Conservation (phyloP, 2,888 invertebrate genomes). For the Cephus pulcher region DNA sequence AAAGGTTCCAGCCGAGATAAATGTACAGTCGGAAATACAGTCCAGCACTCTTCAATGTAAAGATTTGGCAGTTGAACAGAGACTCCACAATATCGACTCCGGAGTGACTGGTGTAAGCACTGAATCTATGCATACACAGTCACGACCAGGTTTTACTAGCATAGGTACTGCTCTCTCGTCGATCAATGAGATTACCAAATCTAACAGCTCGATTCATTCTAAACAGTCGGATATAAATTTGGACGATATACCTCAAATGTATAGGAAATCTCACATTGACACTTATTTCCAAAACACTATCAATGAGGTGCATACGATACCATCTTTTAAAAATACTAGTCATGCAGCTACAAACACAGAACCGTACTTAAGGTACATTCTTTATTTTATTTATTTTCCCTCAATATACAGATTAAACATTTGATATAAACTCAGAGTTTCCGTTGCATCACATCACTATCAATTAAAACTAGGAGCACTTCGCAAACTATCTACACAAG, state of each 20-base stretch:
- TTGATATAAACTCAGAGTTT: not conserved
- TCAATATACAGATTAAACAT: constrained; percentile 3
- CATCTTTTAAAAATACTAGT: constrained; percentile 17
- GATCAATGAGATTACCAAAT: constrained; percentile 23
- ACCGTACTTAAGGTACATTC: constrained; percentile 39
- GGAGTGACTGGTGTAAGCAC: not conserved
- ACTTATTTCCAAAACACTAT: constrained; percentile 19
- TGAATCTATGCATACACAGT: not conserved
- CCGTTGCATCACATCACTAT: not conserved
- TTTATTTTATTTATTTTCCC: constrained; percentile 15
- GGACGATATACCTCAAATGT: constrained; percentile 23
- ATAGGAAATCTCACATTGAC: constrained; percentile 26
- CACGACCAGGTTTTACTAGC: not conserved
- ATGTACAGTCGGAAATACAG: not conserved
- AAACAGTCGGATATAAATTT: constrained; percentile 23
- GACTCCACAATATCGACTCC: not conserved
- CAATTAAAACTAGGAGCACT: not conserved
- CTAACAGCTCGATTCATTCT: constrained; percentile 7
- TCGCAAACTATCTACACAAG: not conserved
- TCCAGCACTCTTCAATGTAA: not conserved
- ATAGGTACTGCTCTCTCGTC: not conserved
- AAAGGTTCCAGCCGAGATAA: not conserved
- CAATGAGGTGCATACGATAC: constrained; percentile 22
- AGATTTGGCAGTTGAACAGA: not conserved
- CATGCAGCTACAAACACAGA: constrained; percentile 42